Evolutionary conservation across 2,888 invertebrate genomes (phyloP), one percentile per base, ranked within the genome.

Genomic region (Limnephilus lunatus): DNA sequence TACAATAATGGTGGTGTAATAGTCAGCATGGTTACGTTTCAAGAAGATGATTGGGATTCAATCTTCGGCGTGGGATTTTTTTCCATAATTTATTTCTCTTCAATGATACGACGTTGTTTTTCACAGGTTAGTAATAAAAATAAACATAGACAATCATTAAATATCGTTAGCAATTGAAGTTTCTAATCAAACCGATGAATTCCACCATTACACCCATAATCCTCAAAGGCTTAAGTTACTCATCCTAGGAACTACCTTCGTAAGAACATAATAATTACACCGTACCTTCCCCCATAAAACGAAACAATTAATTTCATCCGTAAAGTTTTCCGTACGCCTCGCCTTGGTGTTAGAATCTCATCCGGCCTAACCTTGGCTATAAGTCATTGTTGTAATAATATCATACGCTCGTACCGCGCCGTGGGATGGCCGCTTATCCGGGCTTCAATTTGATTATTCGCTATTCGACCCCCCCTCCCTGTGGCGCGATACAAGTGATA

Each of bases 401-500:
- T 68, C 25, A 68, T 25, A 68, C 9, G 9, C 9, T 68, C 68
- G 68, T 25, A 25, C 68, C 68, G 48, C 87, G 31, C 53, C 68
- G 68, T 32, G 88, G 32, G 44, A 89, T 32, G 25, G 89, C 44
- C 89, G 68, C 81, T 89, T 89, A 89, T 15, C 81, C 44, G 44
- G 12, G 12, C 11, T 15, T 89, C n/a, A 35, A 81, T 89, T 89
- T 89, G 89, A 89, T 89, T 81, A 89, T 89, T 81, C 89, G 35
- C 80, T 81, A 80, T 35, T 89, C 39, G 15, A n/a, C n/a, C 81
- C 80, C 80, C 81, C 39, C 89, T 39, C 25, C 12, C n/a, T 25
- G 68, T 68, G n/a, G 68, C 68, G 88, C 44, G 88, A 68, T 68
- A 68, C 68, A 68, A 68, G 68, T 68, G 68, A 68, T 68, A 68